These are phyloP conservation scores for Buathra laborator DNA, from an alignment of 2,888 invertebrate genomes.

Conservation along the genomic window DNA sequence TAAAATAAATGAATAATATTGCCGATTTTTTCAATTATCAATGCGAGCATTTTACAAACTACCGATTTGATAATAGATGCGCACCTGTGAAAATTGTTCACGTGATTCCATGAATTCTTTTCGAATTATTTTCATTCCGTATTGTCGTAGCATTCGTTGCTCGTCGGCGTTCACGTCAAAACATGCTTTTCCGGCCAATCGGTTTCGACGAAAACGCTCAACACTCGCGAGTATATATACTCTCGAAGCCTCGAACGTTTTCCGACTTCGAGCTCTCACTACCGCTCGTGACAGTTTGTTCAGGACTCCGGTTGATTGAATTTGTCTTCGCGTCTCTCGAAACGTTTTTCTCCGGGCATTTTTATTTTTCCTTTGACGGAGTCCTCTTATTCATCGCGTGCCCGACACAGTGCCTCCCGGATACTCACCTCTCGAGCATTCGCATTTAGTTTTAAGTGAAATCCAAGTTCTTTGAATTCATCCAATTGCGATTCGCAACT, in stretches of 20 bases:
- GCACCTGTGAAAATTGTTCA: conserved; percentile 45
- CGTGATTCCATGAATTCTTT: conserved; percentile 44
- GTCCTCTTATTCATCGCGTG: not conserved
- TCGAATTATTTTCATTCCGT: conserved; percentile 55
- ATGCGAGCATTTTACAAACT: conserved; percentile 24
- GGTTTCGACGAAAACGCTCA: conserved; percentile 40
- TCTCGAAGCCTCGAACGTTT: conserved; percentile 56
- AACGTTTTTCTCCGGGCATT: conserved; percentile 38
- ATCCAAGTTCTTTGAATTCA: conserved; percentile 28
- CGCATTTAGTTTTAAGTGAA: conserved; percentile 52
- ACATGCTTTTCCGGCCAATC: conserved; percentile 52
- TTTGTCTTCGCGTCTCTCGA: conserved; percentile 63
- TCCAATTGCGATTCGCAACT: not conserved
- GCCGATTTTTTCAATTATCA: conserved; percentile 21
- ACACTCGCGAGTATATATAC: conserved; percentile 34
- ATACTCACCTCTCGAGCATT: not conserved
- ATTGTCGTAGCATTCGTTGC: not conserved
- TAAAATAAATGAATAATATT: not conserved
- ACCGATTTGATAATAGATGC: conserved; percentile 26
- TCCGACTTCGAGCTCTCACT: conserved; percentile 62
- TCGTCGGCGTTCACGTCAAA: conserved; percentile 30
- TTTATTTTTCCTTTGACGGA: conserved; percentile 7
- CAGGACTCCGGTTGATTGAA: conserved; percentile 67
- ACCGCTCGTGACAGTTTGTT: conserved; percentile 59
- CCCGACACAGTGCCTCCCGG: conserved; percentile 10